Conservation (phyloP, 2,797 vertebrate genomes). For the Gephyroberyx darwinii region DNA sequence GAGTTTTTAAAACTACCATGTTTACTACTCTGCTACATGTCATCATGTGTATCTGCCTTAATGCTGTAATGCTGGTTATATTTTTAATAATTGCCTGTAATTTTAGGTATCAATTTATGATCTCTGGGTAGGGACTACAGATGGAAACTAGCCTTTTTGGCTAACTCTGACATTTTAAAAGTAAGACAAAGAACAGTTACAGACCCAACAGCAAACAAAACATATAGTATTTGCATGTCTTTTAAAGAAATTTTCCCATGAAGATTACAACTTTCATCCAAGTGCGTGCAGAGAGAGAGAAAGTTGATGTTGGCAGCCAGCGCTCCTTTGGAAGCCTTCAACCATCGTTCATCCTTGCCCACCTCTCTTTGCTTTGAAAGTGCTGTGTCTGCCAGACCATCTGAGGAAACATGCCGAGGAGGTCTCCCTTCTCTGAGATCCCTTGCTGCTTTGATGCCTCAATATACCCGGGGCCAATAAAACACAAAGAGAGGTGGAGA, state of each 20-base stretch:
- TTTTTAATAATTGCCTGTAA: not conserved
- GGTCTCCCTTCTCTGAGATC: conserved; percentile 59
- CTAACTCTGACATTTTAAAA: too few relatives aligned
- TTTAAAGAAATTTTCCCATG: conserved; percentile 4
- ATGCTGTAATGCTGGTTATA: not conserved
- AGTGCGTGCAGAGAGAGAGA: conserved; percentile 21
- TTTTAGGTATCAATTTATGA: not conserved
- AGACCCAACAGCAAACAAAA: not conserved
- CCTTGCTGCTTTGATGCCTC: conserved; percentile 76
- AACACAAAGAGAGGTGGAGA: conserved; percentile 67
- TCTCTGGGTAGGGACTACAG: too few relatives aligned
- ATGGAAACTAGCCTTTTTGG: too few relatives aligned
- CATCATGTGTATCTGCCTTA: not conserved
- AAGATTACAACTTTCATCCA: conserved; percentile 1
- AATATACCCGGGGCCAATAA: conserved; percentile 73
- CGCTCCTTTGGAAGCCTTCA: conserved; percentile 55
- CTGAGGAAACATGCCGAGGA: conserved; percentile 61
- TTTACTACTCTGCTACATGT: too few relatives aligned
- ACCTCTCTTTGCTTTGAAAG: conserved; percentile 65
- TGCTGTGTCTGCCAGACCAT: conserved; percentile 65
- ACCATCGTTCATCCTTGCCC: conserved; percentile 49
- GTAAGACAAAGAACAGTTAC: not conserved
- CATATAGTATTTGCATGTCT: not conserved
- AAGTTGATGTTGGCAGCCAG: conserved; percentile 33
- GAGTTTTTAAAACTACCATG: too few relatives aligned